Conservation (phyloP, 2,888 invertebrate genomes). For the Candidula unifasciata region DNA sequence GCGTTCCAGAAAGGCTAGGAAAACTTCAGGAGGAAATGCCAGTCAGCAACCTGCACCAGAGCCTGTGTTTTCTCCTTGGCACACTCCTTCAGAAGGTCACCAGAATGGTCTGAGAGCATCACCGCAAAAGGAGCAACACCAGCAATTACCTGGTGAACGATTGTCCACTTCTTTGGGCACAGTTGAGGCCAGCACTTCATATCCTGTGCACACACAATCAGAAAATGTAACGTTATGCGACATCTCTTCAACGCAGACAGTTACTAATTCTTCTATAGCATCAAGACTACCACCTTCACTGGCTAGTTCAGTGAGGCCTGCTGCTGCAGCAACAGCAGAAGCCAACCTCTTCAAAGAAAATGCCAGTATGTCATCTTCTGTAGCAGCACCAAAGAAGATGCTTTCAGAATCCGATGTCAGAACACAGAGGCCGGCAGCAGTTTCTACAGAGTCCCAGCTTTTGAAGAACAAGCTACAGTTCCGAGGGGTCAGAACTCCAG, state of each 20-base stretch:
- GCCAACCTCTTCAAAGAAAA: background rate
- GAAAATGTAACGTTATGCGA: background rate
- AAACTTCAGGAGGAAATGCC: background rate
- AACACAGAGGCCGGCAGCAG: background rate
- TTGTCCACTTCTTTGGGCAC: background rate
- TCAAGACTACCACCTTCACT: conserved; percentile 19
- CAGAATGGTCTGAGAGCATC: background rate
- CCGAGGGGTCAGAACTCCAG: conserved; percentile 32
- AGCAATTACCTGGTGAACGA: conserved; percentile 11
- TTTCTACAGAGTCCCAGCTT: conserved; percentile 4
- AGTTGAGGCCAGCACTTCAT: background rate
- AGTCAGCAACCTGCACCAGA: background rate
- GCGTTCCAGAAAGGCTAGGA: background rate
- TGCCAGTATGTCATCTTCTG: background rate
- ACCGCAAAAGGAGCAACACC: background rate
- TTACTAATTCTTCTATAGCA: background rate
- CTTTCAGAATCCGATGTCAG: background rate
- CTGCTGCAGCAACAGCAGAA: background rate
- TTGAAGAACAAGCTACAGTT: conserved; percentile 33
- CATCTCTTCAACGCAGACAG: background rate
- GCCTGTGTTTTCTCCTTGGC: background rate
- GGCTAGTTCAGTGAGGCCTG: background rate
- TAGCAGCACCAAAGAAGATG: background rate
- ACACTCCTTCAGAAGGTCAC: background rate
- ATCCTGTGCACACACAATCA: background rate